These are phyloP conservation scores for Lymantria monacha DNA, from an alignment of 2,888 invertebrate species.

Conservation along the genomic window DNA sequence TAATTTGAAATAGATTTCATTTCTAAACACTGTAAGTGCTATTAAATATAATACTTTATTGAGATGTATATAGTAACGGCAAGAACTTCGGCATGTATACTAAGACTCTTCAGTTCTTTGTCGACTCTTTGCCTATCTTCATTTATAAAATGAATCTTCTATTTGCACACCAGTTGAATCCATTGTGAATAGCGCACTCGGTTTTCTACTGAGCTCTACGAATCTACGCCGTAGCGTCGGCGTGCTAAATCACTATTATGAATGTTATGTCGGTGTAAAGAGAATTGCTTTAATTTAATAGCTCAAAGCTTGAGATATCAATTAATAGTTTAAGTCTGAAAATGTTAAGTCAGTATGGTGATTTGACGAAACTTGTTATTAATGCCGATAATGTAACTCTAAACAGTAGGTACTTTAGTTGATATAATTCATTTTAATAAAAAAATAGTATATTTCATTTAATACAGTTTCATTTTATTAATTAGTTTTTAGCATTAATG, in stretches of 20 bases:
- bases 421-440: too few species aligned
- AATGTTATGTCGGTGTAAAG: neutral
- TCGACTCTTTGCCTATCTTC: constrained; percentile 5
- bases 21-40: neutral
- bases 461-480: too few species aligned
- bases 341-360: too few species aligned
- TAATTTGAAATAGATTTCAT: neutral
- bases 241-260: constrained; percentile 14
- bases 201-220: constrained; percentile 20
- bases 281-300: too few species aligned
- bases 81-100: constrained; percentile 27
- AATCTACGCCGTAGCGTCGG: constrained; percentile 28
- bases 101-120: constrained; percentile 24
- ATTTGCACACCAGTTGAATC: constrained; percentile 33
- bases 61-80: constrained; percentile 18
- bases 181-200: constrained; percentile 20
- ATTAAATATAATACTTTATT: neutral
- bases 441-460: too few species aligned
- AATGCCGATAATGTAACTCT: too few species aligned
- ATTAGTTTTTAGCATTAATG: too few species aligned
- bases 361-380: too few species aligned
- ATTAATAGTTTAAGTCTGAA: too few species aligned
- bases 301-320: too few species aligned
- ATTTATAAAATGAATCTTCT: constrained; percentile 40
- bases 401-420: too few species aligned